A percentile compares a stretch with the other conserved stretches of the same genome.
Conservation (phyloP, 2,888 invertebrate species). For the Formica aserva region DNA sequence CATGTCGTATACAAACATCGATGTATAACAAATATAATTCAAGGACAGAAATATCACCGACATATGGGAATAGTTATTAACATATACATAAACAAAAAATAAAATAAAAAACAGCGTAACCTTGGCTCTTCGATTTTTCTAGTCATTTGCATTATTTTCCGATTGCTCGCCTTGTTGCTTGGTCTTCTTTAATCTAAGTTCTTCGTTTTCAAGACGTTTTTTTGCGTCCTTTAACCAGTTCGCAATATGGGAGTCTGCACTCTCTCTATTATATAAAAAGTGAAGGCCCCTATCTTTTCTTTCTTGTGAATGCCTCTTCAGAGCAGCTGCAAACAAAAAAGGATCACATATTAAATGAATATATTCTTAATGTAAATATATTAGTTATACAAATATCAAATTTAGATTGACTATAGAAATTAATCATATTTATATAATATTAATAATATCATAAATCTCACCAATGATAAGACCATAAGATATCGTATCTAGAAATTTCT, state of each 20-base stretch:
- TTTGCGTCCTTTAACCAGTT: constrained; percentile 2
- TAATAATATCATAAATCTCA: background rate
- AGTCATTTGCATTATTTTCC: background rate
- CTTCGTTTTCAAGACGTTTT: background rate
- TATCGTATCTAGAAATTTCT: background rate
- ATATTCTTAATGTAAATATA: background rate
- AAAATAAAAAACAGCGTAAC: too few species aligned
- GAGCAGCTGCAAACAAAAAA: constrained; percentile 18
- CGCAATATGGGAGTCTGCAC: background rate
- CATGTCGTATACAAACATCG: too few species aligned
- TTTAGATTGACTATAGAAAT: background rate
- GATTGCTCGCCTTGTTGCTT: background rate
- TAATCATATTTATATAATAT: constrained; percentile 1
- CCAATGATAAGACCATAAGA: constrained; percentile 11
- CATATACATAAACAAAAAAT: too few species aligned
- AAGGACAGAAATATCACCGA: too few species aligned
- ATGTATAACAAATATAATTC: too few species aligned
- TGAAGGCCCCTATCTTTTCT: background rate
- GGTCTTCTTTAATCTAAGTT: background rate
- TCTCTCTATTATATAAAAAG: constrained; percentile 14
- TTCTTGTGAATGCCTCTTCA: background rate
- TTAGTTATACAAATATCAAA: background rate
- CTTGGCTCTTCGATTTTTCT: too few species aligned
- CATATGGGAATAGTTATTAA: too few species aligned
- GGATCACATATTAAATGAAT: background rate